Base-by-base conservation (phyloP, 2,888 invertebrate species). In the Iselma pallidipennis region DNA sequence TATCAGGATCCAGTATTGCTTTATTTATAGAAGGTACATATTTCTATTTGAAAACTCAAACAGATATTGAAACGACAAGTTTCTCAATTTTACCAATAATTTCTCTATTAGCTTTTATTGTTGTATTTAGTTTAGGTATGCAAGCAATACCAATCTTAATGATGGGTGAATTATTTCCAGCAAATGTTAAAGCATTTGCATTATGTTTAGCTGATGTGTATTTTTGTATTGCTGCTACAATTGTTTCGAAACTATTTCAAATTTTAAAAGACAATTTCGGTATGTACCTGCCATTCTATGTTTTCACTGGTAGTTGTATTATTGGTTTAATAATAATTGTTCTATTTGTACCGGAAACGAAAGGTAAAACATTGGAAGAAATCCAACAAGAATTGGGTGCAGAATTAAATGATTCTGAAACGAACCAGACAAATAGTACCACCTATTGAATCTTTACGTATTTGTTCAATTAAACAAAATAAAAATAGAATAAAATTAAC, bases 331-430 rank as follows among this genome's bases (percentile, higher is more conserved):
- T 86, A 65, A 88, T 87, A 77, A 87, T 89, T 72, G 69, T 84
- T 54, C 77, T 85, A 21, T 79, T 85, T 67, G 84, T 90, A 16
- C 89, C 90, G 1, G 90, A 90, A 80, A 90, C 90, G 2, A 90
- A 88, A 77, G 89, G 89, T 58, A 89, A 89, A 73, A 89, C 89
- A 2, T 84, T 90, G 74, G 84, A 88, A 53, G 85, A 87, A 73
- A 90, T 90, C 72, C 90, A 90, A 75, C 85, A 86, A 21, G 84
- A 86, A 57, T 81, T 91, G 4, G 83, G 84, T 67, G 84, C 6
- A 69, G 72, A 42, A 68, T 62, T 26, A 59, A 50, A 9, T 52
- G n/a, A 59, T 10, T 51, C 54, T 10, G 69, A n/a, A n/a, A 68
- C 21, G 60, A 48, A 14, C 25, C 25, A 25, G 3, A 25, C 25